Evolutionary conservation across 2,113 vertebrate genomes (phyloP).

Genomic region (Cervus canadensis): DNA sequence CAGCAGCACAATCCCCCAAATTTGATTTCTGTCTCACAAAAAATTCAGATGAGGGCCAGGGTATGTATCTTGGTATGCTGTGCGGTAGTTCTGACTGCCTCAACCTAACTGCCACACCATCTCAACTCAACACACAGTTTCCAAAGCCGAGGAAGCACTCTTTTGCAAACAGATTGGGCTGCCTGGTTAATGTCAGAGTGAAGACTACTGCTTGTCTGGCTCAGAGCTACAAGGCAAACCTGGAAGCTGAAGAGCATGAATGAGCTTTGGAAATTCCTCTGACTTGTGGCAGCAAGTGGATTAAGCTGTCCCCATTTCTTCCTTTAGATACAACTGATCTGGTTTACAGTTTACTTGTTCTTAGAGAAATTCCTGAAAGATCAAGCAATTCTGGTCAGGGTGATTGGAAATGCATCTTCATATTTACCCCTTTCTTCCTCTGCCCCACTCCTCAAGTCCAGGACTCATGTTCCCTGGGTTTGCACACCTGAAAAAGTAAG

Average conservation of each 20-base stretch:
- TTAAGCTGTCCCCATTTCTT: background rate
- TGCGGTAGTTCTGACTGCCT: background rate
- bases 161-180: background rate
- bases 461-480: background rate
- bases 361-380: background rate
- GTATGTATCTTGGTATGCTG: background rate
- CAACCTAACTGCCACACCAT: rapidly evolving
- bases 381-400: background rate
- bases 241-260: background rate
- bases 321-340: background rate
- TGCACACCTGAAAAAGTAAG: background rate
- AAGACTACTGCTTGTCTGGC: background rate
- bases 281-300: background rate
- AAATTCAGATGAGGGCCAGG: background rate
- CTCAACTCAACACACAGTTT: background rate
- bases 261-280: background rate
- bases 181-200: background rate
- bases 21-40: background rate
- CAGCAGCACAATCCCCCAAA: background rate
- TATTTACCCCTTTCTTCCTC: background rate
- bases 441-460: too few species aligned
- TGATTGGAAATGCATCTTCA: background rate
- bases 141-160: background rate
- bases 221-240: background rate
- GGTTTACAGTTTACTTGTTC: background rate